These are phyloP conservation scores for Eumeta japonica DNA, from an alignment of 1,140 invertebrate species.

Conservation along the genomic window DNA sequence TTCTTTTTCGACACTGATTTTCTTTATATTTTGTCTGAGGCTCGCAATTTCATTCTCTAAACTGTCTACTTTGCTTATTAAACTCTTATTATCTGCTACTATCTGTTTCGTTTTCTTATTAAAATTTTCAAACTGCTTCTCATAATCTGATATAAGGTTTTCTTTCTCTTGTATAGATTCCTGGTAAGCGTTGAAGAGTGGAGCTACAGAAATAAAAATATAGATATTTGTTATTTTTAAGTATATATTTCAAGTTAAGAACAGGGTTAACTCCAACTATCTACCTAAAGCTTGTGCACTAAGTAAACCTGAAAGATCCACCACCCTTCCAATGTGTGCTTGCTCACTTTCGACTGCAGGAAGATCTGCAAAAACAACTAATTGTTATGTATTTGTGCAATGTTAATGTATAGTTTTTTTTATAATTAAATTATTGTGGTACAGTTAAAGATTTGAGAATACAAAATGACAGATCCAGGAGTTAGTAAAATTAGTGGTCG, in stretches of 20 bases:
- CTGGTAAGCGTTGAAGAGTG: slow-evolving; percentile 68
- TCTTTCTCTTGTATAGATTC: slow-evolving; percentile 68
- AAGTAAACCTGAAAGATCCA: slow-evolving; percentile 36
- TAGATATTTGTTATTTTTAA: slow-evolving; percentile 33
- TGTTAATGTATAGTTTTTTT: too few relatives aligned
- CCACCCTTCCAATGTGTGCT: slow-evolving; percentile 17
- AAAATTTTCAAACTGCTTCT: slow-evolving; percentile 62
- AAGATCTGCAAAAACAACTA: too few relatives aligned
- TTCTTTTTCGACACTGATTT: slow-evolving; percentile 54
- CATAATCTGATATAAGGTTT: slow-evolving; percentile 63
- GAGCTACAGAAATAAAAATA: slow-evolving; percentile 47
- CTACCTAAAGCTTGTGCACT: slow-evolving; percentile 47
- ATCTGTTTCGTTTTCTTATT: slow-evolving; percentile 64
- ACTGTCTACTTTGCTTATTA: slow-evolving; percentile 46
- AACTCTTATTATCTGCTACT: slow-evolving; percentile 62
- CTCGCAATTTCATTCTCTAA: slow-evolving; percentile 58
- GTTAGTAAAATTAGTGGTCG: too few relatives aligned
- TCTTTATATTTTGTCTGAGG: slow-evolving; percentile 53
- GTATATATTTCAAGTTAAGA: slow-evolving; percentile 1
- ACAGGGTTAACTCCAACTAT: background rate
- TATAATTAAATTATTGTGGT: too few relatives aligned
- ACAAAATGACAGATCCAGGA: too few relatives aligned
- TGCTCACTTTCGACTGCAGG: too few relatives aligned
- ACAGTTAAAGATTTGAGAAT: too few relatives aligned
- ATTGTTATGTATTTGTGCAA: too few relatives aligned